phyloP scores from a whole-genome alignment of 2,888 invertebrate species.

The Hartigia nigra region DNA sequence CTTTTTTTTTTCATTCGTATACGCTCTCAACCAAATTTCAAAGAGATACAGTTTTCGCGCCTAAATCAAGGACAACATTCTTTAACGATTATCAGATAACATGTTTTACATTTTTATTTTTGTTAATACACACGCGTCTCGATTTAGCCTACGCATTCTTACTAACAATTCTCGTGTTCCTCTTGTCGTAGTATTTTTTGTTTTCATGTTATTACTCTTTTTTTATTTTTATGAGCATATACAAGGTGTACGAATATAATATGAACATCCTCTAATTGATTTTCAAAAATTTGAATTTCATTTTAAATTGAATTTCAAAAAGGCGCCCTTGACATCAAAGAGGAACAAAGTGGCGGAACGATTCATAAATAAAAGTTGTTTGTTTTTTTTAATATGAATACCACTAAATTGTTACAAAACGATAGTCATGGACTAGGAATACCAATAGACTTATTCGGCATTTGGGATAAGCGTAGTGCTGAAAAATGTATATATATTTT shows the following conservation, averaged over 20 bases:
- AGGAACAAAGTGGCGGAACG: neutral
- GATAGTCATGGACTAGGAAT: neutral
- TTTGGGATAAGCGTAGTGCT: neutral
- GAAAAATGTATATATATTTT: neutral
- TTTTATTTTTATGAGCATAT: neutral
- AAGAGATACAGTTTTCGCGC: neutral
- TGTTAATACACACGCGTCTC: neutral
- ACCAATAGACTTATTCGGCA: neutral
- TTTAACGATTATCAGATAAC: neutral
- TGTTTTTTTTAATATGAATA: neutral
- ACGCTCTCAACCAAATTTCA: neutral
- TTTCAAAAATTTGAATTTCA: too few species aligned
- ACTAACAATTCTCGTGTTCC: neutral
- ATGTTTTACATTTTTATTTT: neutral
- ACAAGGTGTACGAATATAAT: neutral
- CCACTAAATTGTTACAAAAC: neutral
- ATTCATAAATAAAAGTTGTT: neutral
- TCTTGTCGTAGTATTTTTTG: neutral
- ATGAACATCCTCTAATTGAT: neutral
- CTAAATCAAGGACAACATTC: neutral
- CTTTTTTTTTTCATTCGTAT: conserved; percentile 22
- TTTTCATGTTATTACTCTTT: neutral
- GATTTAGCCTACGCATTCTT: neutral
- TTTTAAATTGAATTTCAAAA: neutral
- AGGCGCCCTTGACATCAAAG: neutral